Conservation (phyloP, 2,888 invertebrate genomes). For the Tiphia femorata region DNA sequence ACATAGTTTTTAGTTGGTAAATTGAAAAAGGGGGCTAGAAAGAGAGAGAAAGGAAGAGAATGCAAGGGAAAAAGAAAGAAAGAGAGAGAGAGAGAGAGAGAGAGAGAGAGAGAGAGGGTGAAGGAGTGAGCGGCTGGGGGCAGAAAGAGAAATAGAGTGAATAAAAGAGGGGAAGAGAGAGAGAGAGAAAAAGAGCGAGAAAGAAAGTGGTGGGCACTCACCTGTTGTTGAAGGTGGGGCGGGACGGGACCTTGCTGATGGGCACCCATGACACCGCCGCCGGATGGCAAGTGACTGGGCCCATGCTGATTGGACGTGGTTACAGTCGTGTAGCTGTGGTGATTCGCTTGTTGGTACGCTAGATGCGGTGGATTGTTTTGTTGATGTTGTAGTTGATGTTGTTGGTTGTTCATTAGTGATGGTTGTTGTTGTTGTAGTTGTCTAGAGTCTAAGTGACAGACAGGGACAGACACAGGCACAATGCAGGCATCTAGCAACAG, state of each 20-base stretch:
- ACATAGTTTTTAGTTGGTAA: too few relatives aligned
- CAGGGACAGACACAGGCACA: slow-evolving; percentile 70
- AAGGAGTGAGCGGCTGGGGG: too few relatives aligned
- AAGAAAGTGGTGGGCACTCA: too few relatives aligned
- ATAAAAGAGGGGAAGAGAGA: not conserved
- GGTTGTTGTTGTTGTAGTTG: slow-evolving; percentile 65
- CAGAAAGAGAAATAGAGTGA: too few relatives aligned
- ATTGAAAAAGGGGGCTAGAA: too few relatives aligned
- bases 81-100: slow-evolving; percentile 17
- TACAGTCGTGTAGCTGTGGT: slow-evolving; percentile 69
- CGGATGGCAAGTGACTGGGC: slow-evolving; percentile 55
- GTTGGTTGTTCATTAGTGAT: slow-evolving; percentile 65
- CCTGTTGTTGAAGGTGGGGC: slow-evolving; percentile 68
- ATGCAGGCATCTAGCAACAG: slow-evolving; percentile 95
- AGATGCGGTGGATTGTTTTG: slow-evolving; percentile 70
- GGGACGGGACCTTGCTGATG: slow-evolving; percentile 66
- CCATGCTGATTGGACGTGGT: slow-evolving; percentile 67
- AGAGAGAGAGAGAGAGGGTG: slow-evolving; percentile 13
- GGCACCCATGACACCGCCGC: slow-evolving; percentile 59
- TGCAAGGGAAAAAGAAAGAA: slow-evolving; percentile 4
- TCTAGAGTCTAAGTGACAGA: slow-evolving; percentile 70
- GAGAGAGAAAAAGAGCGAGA: too few relatives aligned
- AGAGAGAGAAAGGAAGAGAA: not conserved
- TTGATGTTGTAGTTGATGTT: slow-evolving; percentile 66
- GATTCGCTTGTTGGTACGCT: slow-evolving; percentile 70